Evolutionary conservation across 2,888 invertebrate species (phyloP).

Genomic region (Catocala nupta): DNA sequence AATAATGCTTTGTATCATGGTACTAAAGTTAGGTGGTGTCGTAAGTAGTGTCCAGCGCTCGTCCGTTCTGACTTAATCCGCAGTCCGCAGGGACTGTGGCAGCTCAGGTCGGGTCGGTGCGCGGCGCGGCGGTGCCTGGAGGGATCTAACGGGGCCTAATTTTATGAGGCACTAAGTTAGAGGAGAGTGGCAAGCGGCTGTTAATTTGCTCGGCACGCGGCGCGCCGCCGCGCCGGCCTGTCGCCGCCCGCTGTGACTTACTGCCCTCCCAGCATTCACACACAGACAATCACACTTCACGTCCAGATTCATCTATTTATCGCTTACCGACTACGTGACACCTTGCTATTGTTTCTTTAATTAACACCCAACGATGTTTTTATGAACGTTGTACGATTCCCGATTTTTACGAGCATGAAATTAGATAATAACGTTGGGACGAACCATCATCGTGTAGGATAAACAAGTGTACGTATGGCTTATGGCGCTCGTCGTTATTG

Average conservation of each 20-base stretch:
- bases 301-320: slow-evolving; percentile 68
- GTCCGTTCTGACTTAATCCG: slow-evolving; percentile 66
- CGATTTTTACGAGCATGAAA: slow-evolving; percentile 55
- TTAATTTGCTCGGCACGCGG: slow-evolving; percentile 80
- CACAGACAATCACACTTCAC: slow-evolving; percentile 62
- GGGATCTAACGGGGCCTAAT: slow-evolving; percentile 83
- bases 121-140: slow-evolving; percentile 59
- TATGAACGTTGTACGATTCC: slow-evolving; percentile 45
- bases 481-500: slow-evolving; percentile 74
- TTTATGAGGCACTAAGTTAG: slow-evolving; percentile 86
- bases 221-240: slow-evolving; percentile 65
- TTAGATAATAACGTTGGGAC: slow-evolving; percentile 66
- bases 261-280: slow-evolving; percentile 53
- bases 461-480: slow-evolving; percentile 66
- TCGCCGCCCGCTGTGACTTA: slow-evolving; percentile 85
- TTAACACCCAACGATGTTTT: slow-evolving; percentile 54
- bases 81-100: slow-evolving; percentile 63
- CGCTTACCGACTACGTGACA: slow-evolving; percentile 43
- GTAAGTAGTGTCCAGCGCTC: slow-evolving; percentile 70
- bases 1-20: neutral
- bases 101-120: slow-evolving; percentile 48
- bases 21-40: slow-evolving; percentile 35
- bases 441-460: slow-evolving; percentile 63
- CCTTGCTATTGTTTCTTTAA: slow-evolving; percentile 47
- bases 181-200: slow-evolving; percentile 82